Evolutionary conservation across 2,113 vertebrate genomes (phyloP), one percentile per base, ranked within the genome.

Genomic region (Hemiscyllium ocellatum): DNA sequence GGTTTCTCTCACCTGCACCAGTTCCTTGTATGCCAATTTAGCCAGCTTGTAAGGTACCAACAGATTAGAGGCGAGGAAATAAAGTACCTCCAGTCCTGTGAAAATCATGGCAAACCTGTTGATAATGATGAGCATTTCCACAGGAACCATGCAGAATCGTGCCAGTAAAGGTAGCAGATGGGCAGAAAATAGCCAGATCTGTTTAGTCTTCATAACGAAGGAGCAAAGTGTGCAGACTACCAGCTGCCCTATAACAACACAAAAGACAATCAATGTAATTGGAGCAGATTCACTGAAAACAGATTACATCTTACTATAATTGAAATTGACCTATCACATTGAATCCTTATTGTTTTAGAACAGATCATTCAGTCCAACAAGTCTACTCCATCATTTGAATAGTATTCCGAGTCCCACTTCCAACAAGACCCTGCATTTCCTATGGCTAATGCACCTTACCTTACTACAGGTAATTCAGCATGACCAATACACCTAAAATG

Each of bases 51-150:
- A 99, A 17, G 99, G 99, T 96, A 99, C 99, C 97, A 99, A 97
- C 95, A 99, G 98, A 96, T 99, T 99, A 0, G 99, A 99, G 0
- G 98, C 99, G 96, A 99, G 97, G 97, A 99, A 99, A 97, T 99
- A 99, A 87, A 99, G 98, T 96, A 99, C 99, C 97, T 99, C 99
- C 96, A 99, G 97, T 89, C 98, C 99, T 12, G 99, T 99, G 97
- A 99, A 99, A 97, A 99, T 99, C 99, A 99, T 99, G 96, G 99
- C 99, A 96, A 99, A 99, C 97, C 98, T 99, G 97, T 99, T 99
- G 98, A 99, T 99, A 97, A 99, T 97, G 94, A 99, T 98, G 1
- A 99, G 99, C 80, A 98, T 99, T 97, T 99, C 99, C 96, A 99
- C 96, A 17, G 99, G 99, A 91, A 99, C 98, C 24, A 99, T 98